Evolutionary conservation across 2,797 vertebrate genomes (phyloP).

Genomic region (Tamandua tetradactyla): DNA sequence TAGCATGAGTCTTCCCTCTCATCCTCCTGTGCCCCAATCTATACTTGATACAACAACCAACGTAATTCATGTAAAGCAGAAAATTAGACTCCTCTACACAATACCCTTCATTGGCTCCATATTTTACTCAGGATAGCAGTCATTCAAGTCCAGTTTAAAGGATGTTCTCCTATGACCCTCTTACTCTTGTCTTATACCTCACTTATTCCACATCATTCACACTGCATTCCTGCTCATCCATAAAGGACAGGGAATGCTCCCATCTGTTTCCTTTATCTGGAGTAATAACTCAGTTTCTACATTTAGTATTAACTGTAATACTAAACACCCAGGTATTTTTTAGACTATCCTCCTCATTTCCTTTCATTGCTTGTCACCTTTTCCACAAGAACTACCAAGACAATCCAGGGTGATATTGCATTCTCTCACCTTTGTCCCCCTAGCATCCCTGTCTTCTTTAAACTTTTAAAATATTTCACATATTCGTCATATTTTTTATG

Average conservation of each 20-base stretch:
- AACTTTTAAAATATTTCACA: not conserved
- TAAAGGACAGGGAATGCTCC: not conserved
- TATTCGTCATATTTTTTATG: not conserved
- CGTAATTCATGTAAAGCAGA: not conserved
- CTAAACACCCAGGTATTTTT: not conserved
- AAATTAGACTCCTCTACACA: not conserved
- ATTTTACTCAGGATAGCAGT: not conserved
- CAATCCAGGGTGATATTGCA: not conserved
- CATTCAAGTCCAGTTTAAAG: slow-evolving; percentile 8
- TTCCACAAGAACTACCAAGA: not conserved
- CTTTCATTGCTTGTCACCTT: not conserved
- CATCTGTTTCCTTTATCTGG: not conserved
- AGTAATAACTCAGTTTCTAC: not conserved
- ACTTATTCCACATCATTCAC: not conserved
- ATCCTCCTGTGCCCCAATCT: not conserved
- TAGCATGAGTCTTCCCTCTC: not conserved
- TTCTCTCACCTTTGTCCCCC: not conserved
- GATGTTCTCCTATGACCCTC: not conserved
- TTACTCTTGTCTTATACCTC: not conserved
- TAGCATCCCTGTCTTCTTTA: not conserved
- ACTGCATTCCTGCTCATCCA: not conserved
- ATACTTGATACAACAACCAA: not conserved
- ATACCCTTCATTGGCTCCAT: not conserved
- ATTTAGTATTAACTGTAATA: not conserved
- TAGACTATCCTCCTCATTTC: not conserved